Base-by-base conservation (phyloP, 2,797 vertebrate species). In the Eutrigla gurnardus region DNA sequence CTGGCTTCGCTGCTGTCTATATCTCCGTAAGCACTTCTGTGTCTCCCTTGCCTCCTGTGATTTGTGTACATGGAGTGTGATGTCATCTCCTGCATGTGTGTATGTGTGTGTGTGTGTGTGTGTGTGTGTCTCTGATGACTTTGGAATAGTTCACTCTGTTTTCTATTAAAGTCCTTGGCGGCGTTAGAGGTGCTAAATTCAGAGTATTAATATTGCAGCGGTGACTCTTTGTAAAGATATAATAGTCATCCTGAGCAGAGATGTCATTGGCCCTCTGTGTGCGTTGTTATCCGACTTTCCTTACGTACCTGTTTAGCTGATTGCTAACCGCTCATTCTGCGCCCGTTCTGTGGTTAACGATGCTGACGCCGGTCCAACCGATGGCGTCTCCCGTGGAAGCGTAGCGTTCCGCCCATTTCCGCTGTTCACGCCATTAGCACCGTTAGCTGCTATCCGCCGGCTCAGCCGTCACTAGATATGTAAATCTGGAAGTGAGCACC, bases 1-100 rank as follows among this genome's bases (percentile, higher is more conserved):
- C 98, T 0, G 97, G 98, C 83, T 99, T 99, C 0, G 97, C 98
- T 0, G 98, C 98, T 0, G 96, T 99, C 88, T 99, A 99, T 0
- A 96, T 99, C 66, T 98, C 98, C 75, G 98, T 99, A 94, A 98
- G 98, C 94, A 81, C 80, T 75, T 55, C 60, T 70, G 67, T 53
- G 18, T 67, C 49, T 71, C 57, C 68, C 69, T 75, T 76, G 65
- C 43, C 6, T 46, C 36, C 3, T 68, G 25, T 62, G 36, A 25
- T 60, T 55, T 65, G 39, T 78, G 54, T 67, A 32, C 39, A n/a
- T 58, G 18, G 4, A 58, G 36, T 65, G 40, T 47, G 39, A 65
- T 55, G 52, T 43, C 25, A 2, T 78, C 68, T 73, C 50, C 65
- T 2, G 50, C 37, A 46, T 43, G 10, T 57, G 18, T 54, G 37